Base-by-base conservation (phyloP, 2,113 vertebrate species). In the Suricata suricatta region DNA sequence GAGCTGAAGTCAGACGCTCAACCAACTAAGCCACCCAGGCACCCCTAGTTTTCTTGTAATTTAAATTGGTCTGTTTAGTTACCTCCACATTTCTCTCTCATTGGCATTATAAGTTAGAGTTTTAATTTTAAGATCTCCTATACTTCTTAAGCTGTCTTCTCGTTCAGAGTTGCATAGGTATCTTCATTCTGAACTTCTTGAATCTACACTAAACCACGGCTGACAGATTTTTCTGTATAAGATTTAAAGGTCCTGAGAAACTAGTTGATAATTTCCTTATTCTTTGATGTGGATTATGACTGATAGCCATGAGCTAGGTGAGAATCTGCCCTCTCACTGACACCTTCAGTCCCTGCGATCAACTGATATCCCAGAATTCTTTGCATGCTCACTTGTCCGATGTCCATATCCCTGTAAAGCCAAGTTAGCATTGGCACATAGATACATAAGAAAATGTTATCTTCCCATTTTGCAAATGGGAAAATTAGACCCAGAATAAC, bases 401-500 rank as follows among this genome's bases (percentile, higher is more conserved):
- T 66, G 76, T 17, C 41, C 47, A 5, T 7, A 29, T 41, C 27
- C 68, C 88, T 41, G 21, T 66, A 87, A 93, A 64, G 47, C n/a
- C 47, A 63, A 54, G 19, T 95, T 89, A 66, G 79, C 79, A 60
- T 0, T 71, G 38, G 38, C 68, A 29, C 17, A 47, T 9, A 44
- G 4, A 25, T 15, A 77, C 52, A 66, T 23, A 77, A 69, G n/a
- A 82, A 92, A 87, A 87, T 88, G 85, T 72, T 66, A 92, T 63
- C 87, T 96, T 23, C 74, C 76, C 86, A 93, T 90, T 94, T 96
- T 96, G 10, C 71, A 97, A 94, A 93, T 85, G 83, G 86, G 17
- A 96, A 96, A 90, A 94, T 87, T 90, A 84, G 88, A 83, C 84
- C 47, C 85, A 50, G n/a, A 92, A 93, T 88, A 82, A 88, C 90